A percentile compares a stretch with the other conserved stretches of the same genome.
These are phyloP conservation scores for Protula sp. DNA, from an alignment of 2,888 invertebrate species.

Conservation along the genomic window DNA sequence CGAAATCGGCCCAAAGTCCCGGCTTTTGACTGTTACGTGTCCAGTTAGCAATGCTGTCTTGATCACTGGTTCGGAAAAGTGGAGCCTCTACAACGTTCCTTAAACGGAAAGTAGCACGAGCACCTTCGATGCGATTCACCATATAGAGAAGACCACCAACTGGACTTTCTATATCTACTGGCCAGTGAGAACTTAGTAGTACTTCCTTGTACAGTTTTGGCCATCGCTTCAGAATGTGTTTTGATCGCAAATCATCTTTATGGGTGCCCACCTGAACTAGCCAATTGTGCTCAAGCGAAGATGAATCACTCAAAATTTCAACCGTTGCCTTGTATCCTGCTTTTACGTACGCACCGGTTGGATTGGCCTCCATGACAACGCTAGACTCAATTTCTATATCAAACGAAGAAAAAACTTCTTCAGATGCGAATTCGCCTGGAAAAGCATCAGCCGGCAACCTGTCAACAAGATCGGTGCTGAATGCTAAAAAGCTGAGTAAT, in stretches of 20 bases:
- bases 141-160: slow-evolving; percentile 17
- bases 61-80: slow-evolving; percentile 8
- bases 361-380: slow-evolving; percentile 11
- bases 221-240: slow-evolving; percentile 10
- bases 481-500: too few species aligned
- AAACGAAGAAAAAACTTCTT: slow-evolving; percentile 6
- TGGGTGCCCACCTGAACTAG: slow-evolving; percentile 23
- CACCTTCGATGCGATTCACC: slow-evolving; percentile 2
- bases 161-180: slow-evolving; percentile 1
- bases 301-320: slow-evolving; percentile 2
- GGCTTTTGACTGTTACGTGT: slow-evolving; percentile 7
- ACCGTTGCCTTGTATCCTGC: slow-evolving; percentile 7
- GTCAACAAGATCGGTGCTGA: not conserved
- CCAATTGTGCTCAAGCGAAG: slow-evolving; percentile 18
- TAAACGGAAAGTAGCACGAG: slow-evolving; percentile 1
- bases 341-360: slow-evolving; percentile 21
- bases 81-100: slow-evolving; percentile 17
- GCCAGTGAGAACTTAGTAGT: not conserved
- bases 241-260: slow-evolving; percentile 17
- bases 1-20: slow-evolving; percentile 28
- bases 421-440: slow-evolving; percentile 23
- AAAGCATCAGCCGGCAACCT: slow-evolving; percentile 22
- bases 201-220: slow-evolving; percentile 6
- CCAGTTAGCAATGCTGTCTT: slow-evolving; percentile 8
- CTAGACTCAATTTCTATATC: slow-evolving; percentile 10